Base-by-base conservation (phyloP, 92 coral and sea anemone species). In the Metridium senile region DNA sequence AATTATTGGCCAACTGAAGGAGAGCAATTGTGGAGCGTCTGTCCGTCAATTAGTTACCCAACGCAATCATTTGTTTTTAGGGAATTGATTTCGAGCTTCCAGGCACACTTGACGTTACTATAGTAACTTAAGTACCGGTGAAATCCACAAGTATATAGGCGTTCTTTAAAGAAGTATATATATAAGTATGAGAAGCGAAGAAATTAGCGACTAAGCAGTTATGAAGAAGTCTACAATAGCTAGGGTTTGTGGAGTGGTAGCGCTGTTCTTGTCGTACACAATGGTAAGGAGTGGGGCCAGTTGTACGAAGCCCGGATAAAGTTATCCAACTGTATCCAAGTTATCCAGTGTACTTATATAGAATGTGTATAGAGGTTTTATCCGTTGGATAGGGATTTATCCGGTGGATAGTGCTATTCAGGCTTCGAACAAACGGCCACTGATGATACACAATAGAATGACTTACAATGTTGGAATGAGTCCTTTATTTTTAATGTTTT, bases 51-150 rank as follows among this genome's bases (percentile, higher is more conserved):
- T 59, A 59, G 65, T 2, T 19, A 16, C 17, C 32, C 65, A 59
- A 22, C 7, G 31, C 61, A 17, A 54, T 22, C 32, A 59, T 26
- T 28, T 59, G 65, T 59, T 59, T 4, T 7, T 28, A 1, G 65
- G 9, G 31, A 28, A 59, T 26, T 59, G 13, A 17, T 59, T 22
- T 20, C 1, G 16, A 59, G 22, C 65, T 28, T 59, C 22, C 32
- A 8, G 27, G 26, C 26, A 11, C 31, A 25, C 65, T 17, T 59
- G 65, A 59, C 65, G 65, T 59, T 17, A 1, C 65, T 23, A 59
- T 59, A 23, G 65, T 11, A 59, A 59, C 65, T 19, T 25, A 59
- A 59, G 65, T 23, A 25, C 65, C 22, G 65, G 28, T 26, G 65
- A 19, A 59, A 59, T 59, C 65, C 22, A 59, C 29, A 59, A 6